Evolutionary conservation across 2,113 vertebrate species (phyloP), one percentile per base, ranked within the genome.

Genomic region (Sturnira hondurensis): DNA sequence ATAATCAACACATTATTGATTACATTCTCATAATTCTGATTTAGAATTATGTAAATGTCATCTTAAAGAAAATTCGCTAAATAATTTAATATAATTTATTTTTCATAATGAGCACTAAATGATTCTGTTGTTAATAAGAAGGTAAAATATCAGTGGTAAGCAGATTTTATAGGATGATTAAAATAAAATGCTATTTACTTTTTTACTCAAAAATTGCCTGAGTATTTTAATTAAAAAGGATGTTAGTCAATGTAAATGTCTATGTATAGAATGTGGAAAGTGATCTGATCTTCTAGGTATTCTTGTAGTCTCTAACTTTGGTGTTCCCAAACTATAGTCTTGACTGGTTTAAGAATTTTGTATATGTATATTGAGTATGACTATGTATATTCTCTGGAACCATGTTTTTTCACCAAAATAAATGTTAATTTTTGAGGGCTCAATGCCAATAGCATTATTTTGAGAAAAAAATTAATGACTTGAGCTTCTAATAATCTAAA

Each of bases 401-500:
- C 0, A 11, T 52, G 4, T 52, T 65, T 9, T 65, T 58, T 12
- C 45, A 68, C 31, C 12, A 87, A 65, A 95, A 94, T 52, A 92
- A 81, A 71, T 28, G n/a, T 54, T 92, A 24, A 22, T 26, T 84
- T 92, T 83, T 86, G 15, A 38, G 87, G 82, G 5, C 31, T 50
- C 70, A 47, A 24, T n/a, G 17, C 2, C 36, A 43, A 76, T 96
- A 74, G 83, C 11, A 1, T 92, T 89, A 77, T 87, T 93, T 86
- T 67, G 33, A 93, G 11, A 50, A 80, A 84, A 19, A 86, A 86
- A 86, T 84, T 96, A 47, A 96, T 14, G 92, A 82, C 38, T 76
- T 74, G 56, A 77, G 43, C 0, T 91, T 78, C 52, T 70, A 82
- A 56, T 86, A 43, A 95, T 81, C 94, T 87, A 22, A 73, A 92